Conservation (phyloP, 2,113 vertebrate species). For the Corythoichthys haematopterus region DNA sequence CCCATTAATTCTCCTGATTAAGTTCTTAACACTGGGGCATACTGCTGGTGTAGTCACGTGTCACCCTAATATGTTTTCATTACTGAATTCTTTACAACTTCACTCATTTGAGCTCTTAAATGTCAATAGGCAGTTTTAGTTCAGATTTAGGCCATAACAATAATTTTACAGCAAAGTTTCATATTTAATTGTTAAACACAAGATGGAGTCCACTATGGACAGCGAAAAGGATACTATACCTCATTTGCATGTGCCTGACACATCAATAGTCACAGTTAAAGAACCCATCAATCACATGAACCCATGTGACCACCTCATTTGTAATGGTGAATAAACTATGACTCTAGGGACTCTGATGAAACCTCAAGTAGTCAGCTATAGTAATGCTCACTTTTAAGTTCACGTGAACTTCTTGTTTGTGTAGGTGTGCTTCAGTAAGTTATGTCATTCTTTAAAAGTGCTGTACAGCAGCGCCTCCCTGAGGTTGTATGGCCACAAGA, state of each 20-base stretch:
- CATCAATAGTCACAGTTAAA: constrained; percentile 56
- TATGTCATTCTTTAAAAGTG: constrained; percentile 20
- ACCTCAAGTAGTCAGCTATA: constrained; percentile 2
- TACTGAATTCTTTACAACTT: too few relatives aligned
- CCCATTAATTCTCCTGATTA: too few relatives aligned
- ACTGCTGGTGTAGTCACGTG: too few relatives aligned
- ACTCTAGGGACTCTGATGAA: constrained; percentile 7
- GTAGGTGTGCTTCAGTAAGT: too few relatives aligned
- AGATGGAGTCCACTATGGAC: background rate
- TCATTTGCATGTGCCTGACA: constrained; percentile 32
- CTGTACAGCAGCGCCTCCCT: constrained; percentile 41
- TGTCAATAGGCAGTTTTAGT: too few relatives aligned
- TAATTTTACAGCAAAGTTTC: too few relatives aligned
- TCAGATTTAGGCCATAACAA: too few relatives aligned
- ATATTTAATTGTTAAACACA: background rate
- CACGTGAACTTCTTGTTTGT: background rate
- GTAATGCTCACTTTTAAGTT: background rate
- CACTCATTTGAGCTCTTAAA: too few relatives aligned
- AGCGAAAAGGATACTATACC: constrained; percentile 8
- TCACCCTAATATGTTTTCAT: too few relatives aligned
- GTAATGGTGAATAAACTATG: constrained; percentile 38
- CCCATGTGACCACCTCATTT: constrained; percentile 29
- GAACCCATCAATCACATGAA: constrained; percentile 50
- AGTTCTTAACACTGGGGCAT: too few relatives aligned
- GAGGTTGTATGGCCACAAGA: constrained; percentile 11